Evolutionary conservation across 2,797 vertebrate species (phyloP).

Genomic region (Pampus argenteus): DNA sequence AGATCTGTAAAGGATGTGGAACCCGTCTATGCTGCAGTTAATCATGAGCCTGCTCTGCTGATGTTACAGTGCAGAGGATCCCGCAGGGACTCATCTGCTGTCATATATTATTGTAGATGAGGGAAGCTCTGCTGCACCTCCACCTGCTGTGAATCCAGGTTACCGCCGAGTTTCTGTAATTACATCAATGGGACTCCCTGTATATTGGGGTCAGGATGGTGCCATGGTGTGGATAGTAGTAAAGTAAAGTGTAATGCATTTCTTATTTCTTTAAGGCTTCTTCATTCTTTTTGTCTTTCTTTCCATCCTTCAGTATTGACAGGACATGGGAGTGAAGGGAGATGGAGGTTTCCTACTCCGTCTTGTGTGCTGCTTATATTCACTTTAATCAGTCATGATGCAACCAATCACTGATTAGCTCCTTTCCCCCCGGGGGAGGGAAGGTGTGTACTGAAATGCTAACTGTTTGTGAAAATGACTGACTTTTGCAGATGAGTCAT

Average conservation of each 20-base stretch:
- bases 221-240: no score
- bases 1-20: background rate
- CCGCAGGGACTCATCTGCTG: constrained; percentile 36
- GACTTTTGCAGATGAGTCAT: background rate
- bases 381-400: constrained; percentile 7
- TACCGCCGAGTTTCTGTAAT: constrained; percentile 40
- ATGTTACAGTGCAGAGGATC: constrained; percentile 13
- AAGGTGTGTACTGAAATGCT: background rate
- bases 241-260: background rate
- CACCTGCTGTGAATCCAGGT: constrained; percentile 42
- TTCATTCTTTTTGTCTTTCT: background rate
- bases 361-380: constrained; percentile 20
- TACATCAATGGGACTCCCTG: constrained; percentile 25
- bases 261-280: background rate
- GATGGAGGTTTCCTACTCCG: constrained; percentile 1
- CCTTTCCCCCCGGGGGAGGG: background rate
- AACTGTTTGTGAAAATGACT: background rate
- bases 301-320: background rate
- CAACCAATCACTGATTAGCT: background rate
- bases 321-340: background rate
- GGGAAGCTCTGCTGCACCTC: constrained; percentile 16
- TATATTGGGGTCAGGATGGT: background rate
- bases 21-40: constrained; percentile 27
- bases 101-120: constrained; percentile 23
- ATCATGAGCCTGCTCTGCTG: constrained; percentile 25